Evolutionary conservation across 2,888 invertebrate genomes (phyloP).

Genomic region (Hydraecia micacea): DNA sequence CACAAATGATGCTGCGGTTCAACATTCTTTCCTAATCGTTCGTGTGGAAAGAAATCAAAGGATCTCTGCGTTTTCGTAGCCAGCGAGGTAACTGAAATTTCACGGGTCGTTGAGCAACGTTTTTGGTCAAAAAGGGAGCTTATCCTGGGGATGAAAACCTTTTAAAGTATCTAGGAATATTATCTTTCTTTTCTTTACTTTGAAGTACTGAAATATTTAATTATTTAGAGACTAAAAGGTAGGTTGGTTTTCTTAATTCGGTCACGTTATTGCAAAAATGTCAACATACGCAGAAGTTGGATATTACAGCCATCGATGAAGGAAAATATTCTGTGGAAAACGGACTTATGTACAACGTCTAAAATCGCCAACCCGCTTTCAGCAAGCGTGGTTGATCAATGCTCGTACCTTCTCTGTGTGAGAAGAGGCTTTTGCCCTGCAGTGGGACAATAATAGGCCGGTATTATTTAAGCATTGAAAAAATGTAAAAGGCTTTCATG

Average conservation of each 20-base stretch:
- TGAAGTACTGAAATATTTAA: slow-evolving; percentile 15
- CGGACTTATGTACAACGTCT: neutral
- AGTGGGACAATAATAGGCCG: neutral
- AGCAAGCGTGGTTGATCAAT: neutral
- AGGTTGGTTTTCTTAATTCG: neutral
- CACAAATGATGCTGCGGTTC: slow-evolving; percentile 58
- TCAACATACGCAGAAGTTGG: neutral
- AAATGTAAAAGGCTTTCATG: neutral
- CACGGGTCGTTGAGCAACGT: slow-evolving; percentile 68
- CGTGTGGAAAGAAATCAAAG: slow-evolving; percentile 72
- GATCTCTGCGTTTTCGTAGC: slow-evolving; percentile 70
- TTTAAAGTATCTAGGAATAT: slow-evolving; percentile 49
- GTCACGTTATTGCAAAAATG: neutral
- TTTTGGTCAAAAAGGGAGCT: slow-evolving; percentile 66
- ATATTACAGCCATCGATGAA: neutral
- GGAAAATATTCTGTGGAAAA: neutral
- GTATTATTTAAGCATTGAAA: neutral
- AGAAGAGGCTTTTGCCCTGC: neutral
- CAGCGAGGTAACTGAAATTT: slow-evolving; percentile 72
- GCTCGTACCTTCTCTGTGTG: neutral
- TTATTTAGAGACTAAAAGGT: neutral
- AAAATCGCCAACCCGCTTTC: neutral
- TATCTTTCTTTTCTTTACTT: slow-evolving; percentile 38
- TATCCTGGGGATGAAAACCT: slow-evolving; percentile 51
- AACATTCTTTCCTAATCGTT: slow-evolving; percentile 65